Evolutionary conservation across 2,888 invertebrate genomes (phyloP).

Genomic region (Lamellibrachia satsuma): DNA sequence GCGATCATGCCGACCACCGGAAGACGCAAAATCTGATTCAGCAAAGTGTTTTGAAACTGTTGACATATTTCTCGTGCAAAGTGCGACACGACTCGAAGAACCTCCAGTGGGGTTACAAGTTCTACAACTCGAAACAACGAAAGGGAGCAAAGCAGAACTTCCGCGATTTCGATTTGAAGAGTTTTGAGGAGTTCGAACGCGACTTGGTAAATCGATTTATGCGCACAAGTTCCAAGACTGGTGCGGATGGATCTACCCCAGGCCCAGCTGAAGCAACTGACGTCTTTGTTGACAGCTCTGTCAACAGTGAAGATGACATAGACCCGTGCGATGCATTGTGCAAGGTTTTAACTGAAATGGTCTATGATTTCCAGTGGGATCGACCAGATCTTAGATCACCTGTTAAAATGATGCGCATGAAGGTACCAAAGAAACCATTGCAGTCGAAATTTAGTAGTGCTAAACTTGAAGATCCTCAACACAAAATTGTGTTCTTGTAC

Average conservation of each 20-base stretch:
- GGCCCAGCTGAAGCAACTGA: neutral
- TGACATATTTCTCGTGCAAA: constrained; percentile 10
- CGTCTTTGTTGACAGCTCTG: neutral
- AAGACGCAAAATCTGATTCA: neutral
- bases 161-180: constrained; percentile 2
- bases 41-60: neutral
- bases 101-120: neutral
- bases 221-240: neutral
- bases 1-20: neutral
- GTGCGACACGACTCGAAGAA: neutral
- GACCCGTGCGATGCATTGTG: neutral
- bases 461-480: neutral
- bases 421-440: neutral
- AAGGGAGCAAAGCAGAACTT: neutral
- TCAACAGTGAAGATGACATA: neutral
- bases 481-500: neutral
- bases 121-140: neutral
- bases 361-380: neutral
- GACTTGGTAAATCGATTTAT: neutral
- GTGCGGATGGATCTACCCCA: neutral
- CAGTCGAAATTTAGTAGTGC: neutral
- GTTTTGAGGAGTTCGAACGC: neutral
- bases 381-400: neutral
- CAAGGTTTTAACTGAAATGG: neutral
- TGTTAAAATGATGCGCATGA: neutral